phyloP scores from a whole-genome alignment of 1,140 invertebrate species.

The Matsumurasca onukii region DNA sequence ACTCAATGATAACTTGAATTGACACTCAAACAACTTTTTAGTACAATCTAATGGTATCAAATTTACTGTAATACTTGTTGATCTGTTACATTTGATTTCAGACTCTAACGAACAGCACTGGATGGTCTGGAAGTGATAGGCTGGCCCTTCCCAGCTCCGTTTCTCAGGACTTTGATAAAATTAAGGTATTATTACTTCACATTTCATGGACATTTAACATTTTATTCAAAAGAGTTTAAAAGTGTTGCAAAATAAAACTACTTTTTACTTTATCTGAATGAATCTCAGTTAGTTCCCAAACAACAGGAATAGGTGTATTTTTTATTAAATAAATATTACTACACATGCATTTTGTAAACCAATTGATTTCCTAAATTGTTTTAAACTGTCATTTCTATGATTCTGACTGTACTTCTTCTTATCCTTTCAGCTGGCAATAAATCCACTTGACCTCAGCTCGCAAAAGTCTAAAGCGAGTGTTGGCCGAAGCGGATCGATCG shows the following conservation, averaged over 20 bases:
- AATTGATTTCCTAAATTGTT: neutral
- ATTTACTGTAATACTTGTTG: no score
- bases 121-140: neutral
- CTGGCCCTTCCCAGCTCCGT: constrained; percentile 10
- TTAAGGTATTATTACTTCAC: constrained; percentile 33
- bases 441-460: constrained; percentile 53
- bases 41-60: no score
- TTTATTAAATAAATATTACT: neutral
- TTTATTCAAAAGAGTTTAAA: neutral
- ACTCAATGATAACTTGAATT: no score
- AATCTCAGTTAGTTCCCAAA: neutral
- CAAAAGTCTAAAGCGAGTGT: constrained; percentile 54
- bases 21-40: no score
- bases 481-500: constrained; percentile 51
- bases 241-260: neutral
- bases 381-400: neutral
- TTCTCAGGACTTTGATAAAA: constrained; percentile 33
- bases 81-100: no score
- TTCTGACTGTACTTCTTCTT: constrained; percentile 39
- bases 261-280: neutral
- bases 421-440: constrained; percentile 53
- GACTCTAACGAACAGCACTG: constrained; percentile 8
- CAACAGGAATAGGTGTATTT: neutral
- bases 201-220: neutral
- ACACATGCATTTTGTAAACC: neutral